Percentiles rank a stretch among this genome's conserved stretches.
These are phyloP conservation scores for Napeogenes inachia DNA, from an alignment of 2,888 invertebrate species.

Conservation along the genomic window DNA sequence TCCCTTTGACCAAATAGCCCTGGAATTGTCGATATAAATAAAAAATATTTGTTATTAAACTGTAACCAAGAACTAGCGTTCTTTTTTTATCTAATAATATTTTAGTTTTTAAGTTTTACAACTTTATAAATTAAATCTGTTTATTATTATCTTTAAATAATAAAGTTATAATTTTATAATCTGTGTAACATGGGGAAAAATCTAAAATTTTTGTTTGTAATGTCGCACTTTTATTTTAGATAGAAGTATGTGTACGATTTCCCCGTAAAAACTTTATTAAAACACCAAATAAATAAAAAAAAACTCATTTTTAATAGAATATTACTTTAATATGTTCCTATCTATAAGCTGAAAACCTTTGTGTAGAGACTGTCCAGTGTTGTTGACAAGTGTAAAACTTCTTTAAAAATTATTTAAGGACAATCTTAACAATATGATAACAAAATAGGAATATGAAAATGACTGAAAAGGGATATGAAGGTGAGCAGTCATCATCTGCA, in stretches of 20 bases:
- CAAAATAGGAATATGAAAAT: conserved; percentile 45
- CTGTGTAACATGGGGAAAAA: conserved; percentile 19
- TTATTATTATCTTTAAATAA: too few relatives aligned
- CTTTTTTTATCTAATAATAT: too few relatives aligned
- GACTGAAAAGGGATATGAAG: conserved; percentile 64
- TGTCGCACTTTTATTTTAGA: conserved; percentile 26
- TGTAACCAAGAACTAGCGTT: too few relatives aligned
- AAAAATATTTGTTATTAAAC: too few relatives aligned
- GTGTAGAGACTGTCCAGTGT: conserved; percentile 28
- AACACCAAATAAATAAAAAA: not conserved
- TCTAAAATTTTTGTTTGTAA: conserved; percentile 30
- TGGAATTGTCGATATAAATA: too few relatives aligned
- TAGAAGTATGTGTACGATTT: conserved; percentile 9
- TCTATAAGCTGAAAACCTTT: conserved; percentile 24
- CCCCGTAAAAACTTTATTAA: not conserved
- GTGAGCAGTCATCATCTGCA: conserved; percentile 56
- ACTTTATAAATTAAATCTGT: too few relatives aligned
- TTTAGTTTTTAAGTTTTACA: too few relatives aligned
- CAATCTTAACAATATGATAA: conserved; percentile 34
- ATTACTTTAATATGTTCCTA: conserved; percentile 6
- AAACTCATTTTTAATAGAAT: not conserved
- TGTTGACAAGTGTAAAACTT: conserved; percentile 23
- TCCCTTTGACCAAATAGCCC: too few relatives aligned
- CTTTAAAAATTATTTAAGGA: not conserved
- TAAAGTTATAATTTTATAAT: not conserved